phyloP scores from a whole-genome alignment of 1,140 invertebrate species.

The Meloidogyne exigua region DNA sequence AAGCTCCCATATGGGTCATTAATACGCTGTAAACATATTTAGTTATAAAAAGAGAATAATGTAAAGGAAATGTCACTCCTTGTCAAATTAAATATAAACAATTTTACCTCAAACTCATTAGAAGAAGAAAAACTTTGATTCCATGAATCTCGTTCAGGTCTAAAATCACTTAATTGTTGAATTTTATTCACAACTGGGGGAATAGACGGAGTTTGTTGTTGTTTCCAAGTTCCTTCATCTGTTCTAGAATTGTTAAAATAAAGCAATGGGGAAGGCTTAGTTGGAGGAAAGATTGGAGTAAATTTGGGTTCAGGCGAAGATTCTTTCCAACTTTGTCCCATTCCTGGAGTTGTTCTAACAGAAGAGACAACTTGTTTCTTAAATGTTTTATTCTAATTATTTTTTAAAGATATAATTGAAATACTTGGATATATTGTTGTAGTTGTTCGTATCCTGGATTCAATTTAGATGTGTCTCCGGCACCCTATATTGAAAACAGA shows the following conservation, averaged over 20 bases:
- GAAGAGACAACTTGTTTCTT: slow-evolving; percentile 19
- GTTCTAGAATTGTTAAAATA: neutral
- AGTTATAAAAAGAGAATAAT: no score
- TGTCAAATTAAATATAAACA: neutral
- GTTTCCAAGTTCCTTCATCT: neutral
- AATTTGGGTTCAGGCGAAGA: neutral
- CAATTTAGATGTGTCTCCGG: neutral
- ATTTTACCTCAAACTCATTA: neutral
- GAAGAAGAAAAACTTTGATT: neutral
- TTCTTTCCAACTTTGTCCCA: neutral
- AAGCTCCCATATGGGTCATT: neutral
- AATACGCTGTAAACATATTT: neutral
- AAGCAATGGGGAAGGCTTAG: neutral
- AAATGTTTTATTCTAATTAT: neutral
- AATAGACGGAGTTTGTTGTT: neutral
- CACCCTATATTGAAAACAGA: neutral
- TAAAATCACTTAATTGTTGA: neutral
- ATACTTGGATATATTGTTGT: neutral
- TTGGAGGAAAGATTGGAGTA: neutral
- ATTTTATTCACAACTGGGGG: neutral
- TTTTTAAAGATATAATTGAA: neutral
- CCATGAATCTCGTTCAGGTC: neutral
- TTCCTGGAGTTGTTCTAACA: slow-evolving; percentile 11
- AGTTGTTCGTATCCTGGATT: neutral
- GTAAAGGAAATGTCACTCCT: no score